phyloP scores from a whole-genome alignment of 1,140 invertebrate species.

The Calephelis nemesis region DNA sequence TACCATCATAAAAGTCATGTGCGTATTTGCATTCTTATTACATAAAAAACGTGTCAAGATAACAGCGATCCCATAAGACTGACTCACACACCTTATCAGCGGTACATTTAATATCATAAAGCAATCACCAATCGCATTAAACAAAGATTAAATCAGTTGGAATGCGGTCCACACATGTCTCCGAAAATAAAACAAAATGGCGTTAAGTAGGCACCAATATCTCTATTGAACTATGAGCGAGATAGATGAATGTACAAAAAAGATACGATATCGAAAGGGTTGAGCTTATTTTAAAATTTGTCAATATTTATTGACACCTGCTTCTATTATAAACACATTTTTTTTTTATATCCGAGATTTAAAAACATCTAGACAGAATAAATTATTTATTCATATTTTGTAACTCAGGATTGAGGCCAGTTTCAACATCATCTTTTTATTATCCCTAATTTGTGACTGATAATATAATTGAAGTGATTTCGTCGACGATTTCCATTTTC shows the following conservation, averaged over 20 bases:
- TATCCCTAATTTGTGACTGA: no score
- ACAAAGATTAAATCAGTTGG: constrained; percentile 62
- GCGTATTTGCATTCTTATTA: no score
- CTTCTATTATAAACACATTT: background rate
- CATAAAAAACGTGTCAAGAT: no score
- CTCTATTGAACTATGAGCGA: constrained; percentile 45
- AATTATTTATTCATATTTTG: no score
- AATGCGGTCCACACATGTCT: constrained; percentile 56
- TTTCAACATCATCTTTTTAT: no score
- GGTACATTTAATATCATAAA: constrained; percentile 68
- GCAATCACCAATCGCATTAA: constrained; percentile 54
- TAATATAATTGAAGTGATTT: no score
- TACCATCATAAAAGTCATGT: no score
- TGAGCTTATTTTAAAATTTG: background rate
- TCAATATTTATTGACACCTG: background rate
- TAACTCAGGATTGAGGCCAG: no score
- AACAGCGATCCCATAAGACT: no score
- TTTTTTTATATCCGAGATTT: no score
- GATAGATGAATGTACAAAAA: background rate
- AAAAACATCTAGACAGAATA: no score
- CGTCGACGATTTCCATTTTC: no score
- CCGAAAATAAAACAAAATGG: constrained; percentile 70
- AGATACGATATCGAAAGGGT: background rate
- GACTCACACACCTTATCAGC: constrained; percentile 25
- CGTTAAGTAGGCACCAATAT: constrained; percentile 66